These are phyloP conservation scores for Lasioglossum malachurum DNA, from an alignment of 2,888 invertebrate genomes.

Conservation along the genomic window DNA sequence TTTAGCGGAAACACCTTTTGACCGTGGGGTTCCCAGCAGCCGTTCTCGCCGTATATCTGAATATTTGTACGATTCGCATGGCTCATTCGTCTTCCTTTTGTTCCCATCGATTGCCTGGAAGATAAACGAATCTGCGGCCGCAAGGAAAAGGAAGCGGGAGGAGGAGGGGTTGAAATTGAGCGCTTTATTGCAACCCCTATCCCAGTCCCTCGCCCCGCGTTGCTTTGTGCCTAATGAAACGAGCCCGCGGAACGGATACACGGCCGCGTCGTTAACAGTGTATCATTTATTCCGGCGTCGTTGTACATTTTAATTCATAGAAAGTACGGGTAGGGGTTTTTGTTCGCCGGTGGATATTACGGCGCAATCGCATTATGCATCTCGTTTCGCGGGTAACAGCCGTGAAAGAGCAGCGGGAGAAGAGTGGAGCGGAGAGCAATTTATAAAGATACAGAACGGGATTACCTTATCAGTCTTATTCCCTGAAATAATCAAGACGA, in stretches of 20 bases:
- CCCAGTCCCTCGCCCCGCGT: conserved; percentile 17
- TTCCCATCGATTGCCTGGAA: conserved; percentile 33
- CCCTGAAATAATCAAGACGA: conserved; percentile 57
- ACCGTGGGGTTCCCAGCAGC: neutral
- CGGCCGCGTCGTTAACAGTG: conserved; percentile 44
- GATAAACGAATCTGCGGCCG: conserved; percentile 41
- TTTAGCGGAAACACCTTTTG: conserved; percentile 6
- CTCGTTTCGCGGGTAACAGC: conserved; percentile 40
- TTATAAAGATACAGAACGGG: conserved; percentile 52
- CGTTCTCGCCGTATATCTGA: neutral
- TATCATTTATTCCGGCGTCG: conserved; percentile 49
- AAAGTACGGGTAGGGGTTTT: conserved; percentile 30
- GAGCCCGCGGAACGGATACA: conserved; percentile 30
- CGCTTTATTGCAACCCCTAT: neutral
- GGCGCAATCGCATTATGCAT: conserved; percentile 54
- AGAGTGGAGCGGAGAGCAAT: conserved; percentile 16
- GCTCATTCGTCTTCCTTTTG: conserved; percentile 7
- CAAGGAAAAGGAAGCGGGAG: neutral
- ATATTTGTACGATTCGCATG: neutral
- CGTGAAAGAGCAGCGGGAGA: neutral
- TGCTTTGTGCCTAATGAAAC: conserved; percentile 53
- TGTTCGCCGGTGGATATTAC: conserved; percentile 45
- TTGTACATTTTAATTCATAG: conserved; percentile 51
- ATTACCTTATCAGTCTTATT: conserved; percentile 60
- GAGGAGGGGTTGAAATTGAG: neutral